These are phyloP conservation scores for Oreocharis arfaki DNA, from an alignment of 2,113 vertebrate genomes.

Conservation along the genomic window DNA sequence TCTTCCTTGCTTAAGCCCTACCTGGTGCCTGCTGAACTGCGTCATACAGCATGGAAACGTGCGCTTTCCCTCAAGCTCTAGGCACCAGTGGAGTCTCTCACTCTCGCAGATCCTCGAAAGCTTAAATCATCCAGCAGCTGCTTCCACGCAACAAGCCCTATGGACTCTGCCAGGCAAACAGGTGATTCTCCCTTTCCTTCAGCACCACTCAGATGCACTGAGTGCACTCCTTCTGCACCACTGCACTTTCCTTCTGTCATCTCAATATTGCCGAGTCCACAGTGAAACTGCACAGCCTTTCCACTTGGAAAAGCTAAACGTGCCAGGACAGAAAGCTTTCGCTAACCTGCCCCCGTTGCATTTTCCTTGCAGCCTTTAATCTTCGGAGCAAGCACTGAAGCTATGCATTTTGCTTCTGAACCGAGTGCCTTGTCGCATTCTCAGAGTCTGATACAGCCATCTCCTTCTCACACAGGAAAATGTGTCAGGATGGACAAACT, in stretches of 20 bases:
- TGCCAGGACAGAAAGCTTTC: neutral
- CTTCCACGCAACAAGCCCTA: neutral
- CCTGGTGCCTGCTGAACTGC: fast-evolving
- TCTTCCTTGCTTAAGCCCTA: neutral
- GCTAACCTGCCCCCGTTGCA: neutral
- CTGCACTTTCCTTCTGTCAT: neutral
- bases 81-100: neutral
- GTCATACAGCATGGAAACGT: neutral
- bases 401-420: neutral
- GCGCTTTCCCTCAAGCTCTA: neutral
- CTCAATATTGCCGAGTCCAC: too few relatives aligned
- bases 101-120: neutral
- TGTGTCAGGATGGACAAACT: neutral
- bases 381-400: neutral
- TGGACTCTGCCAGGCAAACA: fast-evolving
- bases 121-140: neutral
- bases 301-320: neutral
- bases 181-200: neutral
- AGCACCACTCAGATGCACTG: neutral
- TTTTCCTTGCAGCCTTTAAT: neutral
- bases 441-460: too few relatives aligned
- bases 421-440: too few relatives aligned
- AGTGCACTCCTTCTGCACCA: neutral
- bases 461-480: neutral
- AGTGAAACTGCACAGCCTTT: neutral